Conservation (phyloP, 2,113 vertebrate species). For the Diglossa brunneiventris region DNA sequence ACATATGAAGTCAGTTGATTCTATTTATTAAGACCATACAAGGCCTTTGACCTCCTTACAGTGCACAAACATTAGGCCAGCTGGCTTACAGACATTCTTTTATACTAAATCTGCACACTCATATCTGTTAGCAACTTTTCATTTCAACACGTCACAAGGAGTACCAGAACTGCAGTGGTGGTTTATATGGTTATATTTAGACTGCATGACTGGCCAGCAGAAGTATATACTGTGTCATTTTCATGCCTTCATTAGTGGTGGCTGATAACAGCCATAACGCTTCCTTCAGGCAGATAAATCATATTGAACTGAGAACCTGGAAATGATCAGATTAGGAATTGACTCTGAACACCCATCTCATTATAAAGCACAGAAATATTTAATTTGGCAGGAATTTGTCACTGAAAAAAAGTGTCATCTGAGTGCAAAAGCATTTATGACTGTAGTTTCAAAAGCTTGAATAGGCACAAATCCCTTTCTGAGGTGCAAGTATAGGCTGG, state of each 20-base stretch:
- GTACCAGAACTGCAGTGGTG: not conserved
- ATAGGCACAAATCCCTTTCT: slow-evolving; percentile 7
- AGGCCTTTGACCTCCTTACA: slow-evolving; percentile 60
- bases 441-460: not conserved
- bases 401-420: not conserved
- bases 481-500: not conserved
- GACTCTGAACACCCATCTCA: not conserved
- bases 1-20: slow-evolving; percentile 72
- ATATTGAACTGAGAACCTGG: not conserved
- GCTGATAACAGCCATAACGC: slow-evolving; percentile 42
- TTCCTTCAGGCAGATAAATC: slow-evolving; percentile 8
- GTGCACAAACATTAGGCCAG: slow-evolving; percentile 59
- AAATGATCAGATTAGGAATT: not conserved
- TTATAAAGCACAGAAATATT: not conserved
- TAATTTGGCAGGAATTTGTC: not conserved
- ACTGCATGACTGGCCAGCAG: not conserved
- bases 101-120: slow-evolving; percentile 45
- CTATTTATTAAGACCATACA: slow-evolving; percentile 77
- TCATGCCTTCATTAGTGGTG: not conserved
- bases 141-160: slow-evolving; percentile 52
- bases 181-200: not conserved
- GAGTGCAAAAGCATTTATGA: not conserved
- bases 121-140: slow-evolving; percentile 65
- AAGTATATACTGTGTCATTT: slow-evolving; percentile 23
- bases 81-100: slow-evolving; percentile 66